A percentile compares a stretch with the other conserved stretches of the same genome.
phyloP scores from a whole-genome alignment of 2,888 invertebrate species.

The Papilio protenor region DNA sequence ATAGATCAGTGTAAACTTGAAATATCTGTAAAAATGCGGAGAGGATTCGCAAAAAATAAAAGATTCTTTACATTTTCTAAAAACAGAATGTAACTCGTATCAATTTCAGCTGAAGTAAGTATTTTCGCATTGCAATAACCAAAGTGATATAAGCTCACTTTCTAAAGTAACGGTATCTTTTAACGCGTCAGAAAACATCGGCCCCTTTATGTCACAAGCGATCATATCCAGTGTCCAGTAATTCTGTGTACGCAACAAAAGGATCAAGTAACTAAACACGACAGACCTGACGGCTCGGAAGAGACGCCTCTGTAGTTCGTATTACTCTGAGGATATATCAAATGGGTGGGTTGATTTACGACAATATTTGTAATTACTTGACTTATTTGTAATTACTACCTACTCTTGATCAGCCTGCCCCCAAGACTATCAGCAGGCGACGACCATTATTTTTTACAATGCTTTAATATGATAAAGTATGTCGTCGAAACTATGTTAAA shows the following conservation, averaged over 20 bases:
- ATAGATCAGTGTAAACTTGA: too few relatives aligned
- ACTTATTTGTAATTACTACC: too few relatives aligned
- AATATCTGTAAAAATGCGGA: too few relatives aligned
- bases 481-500: not conserved
- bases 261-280: conserved; percentile 28
- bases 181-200: conserved; percentile 19
- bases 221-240: conserved; percentile 26
- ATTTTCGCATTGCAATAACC: not conserved
- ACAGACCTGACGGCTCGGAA: conserved; percentile 2
- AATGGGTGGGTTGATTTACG: not conserved
- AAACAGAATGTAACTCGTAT: not conserved
- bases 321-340: conserved; percentile 8
- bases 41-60: too few relatives aligned
- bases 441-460: too few relatives aligned
- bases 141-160: conserved; percentile 17
- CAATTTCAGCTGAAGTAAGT: not conserved
- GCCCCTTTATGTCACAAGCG: conserved; percentile 16
- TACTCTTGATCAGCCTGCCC: too few relatives aligned
- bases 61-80: too few relatives aligned
- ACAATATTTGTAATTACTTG: too few relatives aligned
- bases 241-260: conserved; percentile 23
- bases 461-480: too few relatives aligned
- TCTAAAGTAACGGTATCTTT: conserved; percentile 17
- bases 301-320: conserved; percentile 20
- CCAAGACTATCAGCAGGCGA: too few relatives aligned